A percentile compares a stretch with the other conserved stretches of the same genome.
Conservation (phyloP, 2,888 invertebrate species). For the Cabera pusaria region DNA sequence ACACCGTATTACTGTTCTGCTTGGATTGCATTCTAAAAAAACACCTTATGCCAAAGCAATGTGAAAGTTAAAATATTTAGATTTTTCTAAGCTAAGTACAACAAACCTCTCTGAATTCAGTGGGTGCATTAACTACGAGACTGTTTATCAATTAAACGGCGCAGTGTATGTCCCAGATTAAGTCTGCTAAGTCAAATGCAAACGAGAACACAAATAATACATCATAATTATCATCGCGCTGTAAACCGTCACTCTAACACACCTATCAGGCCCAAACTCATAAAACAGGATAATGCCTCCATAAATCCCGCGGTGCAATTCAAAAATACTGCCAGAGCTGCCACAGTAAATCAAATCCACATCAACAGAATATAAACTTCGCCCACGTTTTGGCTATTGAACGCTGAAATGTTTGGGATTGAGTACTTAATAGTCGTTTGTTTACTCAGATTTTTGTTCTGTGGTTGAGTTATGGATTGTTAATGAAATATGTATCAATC, state of each 20-base stretch:
- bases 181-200: too few relatives aligned
- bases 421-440: slow-evolving; percentile 8
- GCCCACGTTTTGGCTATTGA: slow-evolving; percentile 24
- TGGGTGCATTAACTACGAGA: too few relatives aligned
- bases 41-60: too few relatives aligned
- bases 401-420: slow-evolving; percentile 23
- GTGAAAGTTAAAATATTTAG: too few relatives aligned
- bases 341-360: slow-evolving; percentile 31
- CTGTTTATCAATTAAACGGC: too few relatives aligned
- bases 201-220: not conserved
- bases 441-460: slow-evolving; percentile 2
- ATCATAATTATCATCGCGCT: slow-evolving; percentile 3
- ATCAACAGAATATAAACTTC: slow-evolving; percentile 31
- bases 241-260: slow-evolving; percentile 12
- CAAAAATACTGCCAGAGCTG: slow-evolving; percentile 23
- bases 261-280: slow-evolving; percentile 7
- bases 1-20: not conserved
- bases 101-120: too few relatives aligned
- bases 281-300: slow-evolving; percentile 26
- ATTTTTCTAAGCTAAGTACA: too few relatives aligned
- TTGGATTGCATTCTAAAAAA: too few relatives aligned
- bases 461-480: slow-evolving; percentile 1
- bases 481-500: too few relatives aligned
- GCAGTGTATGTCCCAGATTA: too few relatives aligned
- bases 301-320: slow-evolving; percentile 24